Evolutionary conservation across 2,888 invertebrate species (phyloP).

Genomic region (Meta bourneti): DNA sequence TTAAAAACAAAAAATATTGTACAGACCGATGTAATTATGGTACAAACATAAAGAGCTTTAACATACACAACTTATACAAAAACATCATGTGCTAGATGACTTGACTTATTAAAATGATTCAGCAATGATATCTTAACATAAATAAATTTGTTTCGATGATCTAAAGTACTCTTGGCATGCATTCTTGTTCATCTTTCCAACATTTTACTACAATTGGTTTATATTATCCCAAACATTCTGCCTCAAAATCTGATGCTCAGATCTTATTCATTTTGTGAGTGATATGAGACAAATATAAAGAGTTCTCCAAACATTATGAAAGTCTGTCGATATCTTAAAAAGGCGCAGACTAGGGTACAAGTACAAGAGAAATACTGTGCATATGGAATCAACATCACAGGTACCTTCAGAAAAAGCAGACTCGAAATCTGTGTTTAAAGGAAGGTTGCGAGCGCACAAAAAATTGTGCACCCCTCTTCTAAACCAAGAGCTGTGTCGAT

Average conservation of each 20-base stretch:
- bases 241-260: slow-evolving; percentile 69
- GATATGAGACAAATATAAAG: slow-evolving; percentile 76
- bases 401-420: slow-evolving; percentile 74
- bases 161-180: slow-evolving; percentile 67
- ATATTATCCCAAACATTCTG: slow-evolving; percentile 62
- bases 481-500: slow-evolving; percentile 64
- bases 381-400: slow-evolving; percentile 73
- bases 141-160: slow-evolving; percentile 71
- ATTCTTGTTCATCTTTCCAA: slow-evolving; percentile 75
- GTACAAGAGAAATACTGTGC: slow-evolving; percentile 76
- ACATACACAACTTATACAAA: slow-evolving; percentile 48
- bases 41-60: slow-evolving; percentile 64
- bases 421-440: slow-evolving; percentile 50
- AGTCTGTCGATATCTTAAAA: slow-evolving; percentile 76
- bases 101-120: slow-evolving; percentile 62
- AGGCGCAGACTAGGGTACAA: slow-evolving; percentile 76
- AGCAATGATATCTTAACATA: slow-evolving; percentile 60
- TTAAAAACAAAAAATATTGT: slow-evolving; percentile 60
- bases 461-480: background rate
- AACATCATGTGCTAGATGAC: slow-evolving; percentile 50
- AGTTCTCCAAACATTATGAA: slow-evolving; percentile 66
- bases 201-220: slow-evolving; percentile 65
- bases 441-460: slow-evolving; percentile 33
- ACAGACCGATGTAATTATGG: slow-evolving; percentile 55
- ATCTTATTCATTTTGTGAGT: slow-evolving; percentile 49